Evolutionary conservation across 35 echinoderm and acorn worm species (phyloP), one percentile per base, ranked within the genome.

Genomic region (Amphiura filiformis): DNA sequence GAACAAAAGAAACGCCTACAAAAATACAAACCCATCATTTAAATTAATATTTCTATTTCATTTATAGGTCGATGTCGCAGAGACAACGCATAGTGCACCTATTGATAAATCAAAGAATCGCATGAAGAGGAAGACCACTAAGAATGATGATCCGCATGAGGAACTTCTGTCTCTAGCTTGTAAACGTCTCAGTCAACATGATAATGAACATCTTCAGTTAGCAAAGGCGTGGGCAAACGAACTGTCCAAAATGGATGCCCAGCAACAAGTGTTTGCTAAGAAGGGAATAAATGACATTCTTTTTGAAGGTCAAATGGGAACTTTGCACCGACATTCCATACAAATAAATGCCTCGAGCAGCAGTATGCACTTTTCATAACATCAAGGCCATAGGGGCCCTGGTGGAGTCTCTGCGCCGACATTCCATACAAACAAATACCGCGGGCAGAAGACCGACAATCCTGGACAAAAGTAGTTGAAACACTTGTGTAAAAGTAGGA

Each of bases 181-280:
- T 52, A 52, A 52, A 52, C 44, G 44, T 11, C 44, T 52, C 7
- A 52, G 44, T 52, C 44, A 52, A 52, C 44, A 7, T 52, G 44
- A 52, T 11, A 52, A 52, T 52, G 44, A 52, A 52, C 20, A 52
- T 52, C 44, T 52, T 7, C 44, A 52, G 44, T 52, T 52, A 52
- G 38, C 80, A 38, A 82, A 82, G 40, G 40, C 80, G 38, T 82
- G 80, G 80, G 80, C 80, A 34, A 82, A 82, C 80, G 80, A 82
- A 82, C 80, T 82, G 40, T 39, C 35, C 35, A 39, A 39, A 39
- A 82, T 82, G 80, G 80, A 82, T 82, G 35, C 80, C 36, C 37
- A 39, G 38, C 80, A 82, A 39, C 80, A 82, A 38, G 26, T 82
- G 4, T 41, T 82, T 82, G 80, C 80, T 26, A 82, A 82, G 80